These are phyloP conservation scores for Corbicula japonica DNA, from an alignment of 2,888 invertebrate species.

Conservation along the genomic window DNA sequence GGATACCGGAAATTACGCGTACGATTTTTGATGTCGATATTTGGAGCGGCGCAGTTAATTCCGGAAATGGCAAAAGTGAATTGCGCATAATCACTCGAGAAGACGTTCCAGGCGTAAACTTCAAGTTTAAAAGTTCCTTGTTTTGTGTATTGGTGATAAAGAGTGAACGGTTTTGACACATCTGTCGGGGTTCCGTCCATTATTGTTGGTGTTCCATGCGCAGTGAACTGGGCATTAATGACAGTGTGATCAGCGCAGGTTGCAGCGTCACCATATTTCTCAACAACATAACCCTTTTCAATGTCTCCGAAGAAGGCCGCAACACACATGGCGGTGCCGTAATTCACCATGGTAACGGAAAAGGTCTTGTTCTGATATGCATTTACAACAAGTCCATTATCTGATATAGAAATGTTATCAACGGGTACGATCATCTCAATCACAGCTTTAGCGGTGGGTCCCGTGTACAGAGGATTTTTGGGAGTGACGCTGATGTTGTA, in stretches of 20 bases:
- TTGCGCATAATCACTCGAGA: slow-evolving; percentile 22
- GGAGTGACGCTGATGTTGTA: slow-evolving; percentile 54
- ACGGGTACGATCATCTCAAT: slow-evolving; percentile 65
- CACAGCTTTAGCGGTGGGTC: not conserved
- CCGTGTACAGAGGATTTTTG: slow-evolving; percentile 54
- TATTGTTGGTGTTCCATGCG: not conserved
- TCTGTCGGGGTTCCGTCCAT: not conserved
- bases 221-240: not conserved
- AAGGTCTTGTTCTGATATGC: slow-evolving; percentile 69
- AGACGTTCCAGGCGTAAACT: slow-evolving; percentile 60
- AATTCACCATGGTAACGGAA: slow-evolving; percentile 64
- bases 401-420: slow-evolving; percentile 54
- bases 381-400: slow-evolving; percentile 44
- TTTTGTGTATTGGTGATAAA: slow-evolving; percentile 49
- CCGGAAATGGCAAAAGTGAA: slow-evolving; percentile 71
- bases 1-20: slow-evolving; percentile 36
- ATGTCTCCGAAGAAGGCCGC: slow-evolving; percentile 76
- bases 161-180: slow-evolving; percentile 14
- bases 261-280: slow-evolving; percentile 58
- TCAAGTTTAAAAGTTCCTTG: slow-evolving; percentile 56
- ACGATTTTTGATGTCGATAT: slow-evolving; percentile 69
- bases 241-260: slow-evolving; percentile 42
- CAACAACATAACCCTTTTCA: slow-evolving; percentile 56
- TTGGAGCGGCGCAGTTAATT: slow-evolving; percentile 76
- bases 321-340: slow-evolving; percentile 77